Evolutionary conservation across 1,140 invertebrate genomes (phyloP).

Genomic region (Streblospio benedicti): DNA sequence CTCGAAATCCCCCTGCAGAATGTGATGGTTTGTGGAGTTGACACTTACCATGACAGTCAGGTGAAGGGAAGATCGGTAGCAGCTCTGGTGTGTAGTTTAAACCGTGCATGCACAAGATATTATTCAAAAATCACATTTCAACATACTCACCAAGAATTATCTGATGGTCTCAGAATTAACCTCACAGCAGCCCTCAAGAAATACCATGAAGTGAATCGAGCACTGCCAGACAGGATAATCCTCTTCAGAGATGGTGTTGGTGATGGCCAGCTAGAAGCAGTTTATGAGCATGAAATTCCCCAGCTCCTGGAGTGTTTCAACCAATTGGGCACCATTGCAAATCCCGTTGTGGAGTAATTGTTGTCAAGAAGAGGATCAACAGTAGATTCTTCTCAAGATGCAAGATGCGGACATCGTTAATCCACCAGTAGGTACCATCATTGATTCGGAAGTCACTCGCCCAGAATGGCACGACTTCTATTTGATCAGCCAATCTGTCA

Average conservation of each 20-base stretch:
- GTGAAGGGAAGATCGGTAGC: constrained; percentile 6
- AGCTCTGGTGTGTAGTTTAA: constrained; percentile 3
- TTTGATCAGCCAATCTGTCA: constrained; percentile 65
- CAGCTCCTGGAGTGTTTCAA: constrained; percentile 7
- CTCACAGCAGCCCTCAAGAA: constrained; percentile 46
- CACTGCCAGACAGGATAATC: constrained; percentile 65
- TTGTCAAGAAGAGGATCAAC: constrained; percentile 84
- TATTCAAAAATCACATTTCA: constrained; percentile 10
- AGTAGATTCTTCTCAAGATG: constrained; percentile 15
- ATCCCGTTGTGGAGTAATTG: constrained; percentile 21
- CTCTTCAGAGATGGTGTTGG: constrained; percentile 89
- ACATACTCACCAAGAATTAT: constrained; percentile 7
- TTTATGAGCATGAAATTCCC: constrained; percentile 61
- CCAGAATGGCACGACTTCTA: constrained; percentile 59
- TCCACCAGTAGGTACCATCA: constrained; percentile 71
- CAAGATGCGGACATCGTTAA: constrained; percentile 53
- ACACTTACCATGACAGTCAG: constrained; percentile 7
- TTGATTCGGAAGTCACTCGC: constrained; percentile 56
- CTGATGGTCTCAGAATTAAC: constrained; percentile 35
- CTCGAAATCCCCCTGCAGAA: constrained; percentile 12
- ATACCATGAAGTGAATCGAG: constrained; percentile 17
- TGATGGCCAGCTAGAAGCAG: constrained; percentile 69
- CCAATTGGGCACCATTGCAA: neutral
- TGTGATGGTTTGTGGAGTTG: constrained; percentile 15
- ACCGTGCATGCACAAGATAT: constrained; percentile 2